A percentile compares a stretch with the other conserved stretches of the same genome.
Evolutionary conservation across 2,113 vertebrate genomes (phyloP).

Genomic region (Vireo altiloquus): DNA sequence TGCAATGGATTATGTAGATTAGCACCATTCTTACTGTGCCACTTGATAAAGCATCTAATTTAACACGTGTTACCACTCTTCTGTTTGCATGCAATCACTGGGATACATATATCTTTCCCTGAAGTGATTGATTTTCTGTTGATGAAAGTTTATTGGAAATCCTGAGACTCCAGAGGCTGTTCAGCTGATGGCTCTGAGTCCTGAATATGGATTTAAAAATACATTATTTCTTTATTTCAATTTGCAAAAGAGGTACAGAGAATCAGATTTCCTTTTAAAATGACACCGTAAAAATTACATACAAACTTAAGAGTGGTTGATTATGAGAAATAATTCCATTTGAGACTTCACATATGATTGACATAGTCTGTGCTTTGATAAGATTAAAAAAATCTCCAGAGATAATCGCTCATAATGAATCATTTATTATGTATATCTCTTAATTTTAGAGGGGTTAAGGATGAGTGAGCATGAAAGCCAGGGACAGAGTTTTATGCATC

Average conservation of each 20-base stretch:
- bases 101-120: not conserved
- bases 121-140: conserved; percentile 47
- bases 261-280: conserved; percentile 17
- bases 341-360: conserved; percentile 52
- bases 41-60: conserved; percentile 14
- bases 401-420: conserved; percentile 57
- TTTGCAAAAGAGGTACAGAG: conserved; percentile 1
- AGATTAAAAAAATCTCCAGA: conserved; percentile 56
- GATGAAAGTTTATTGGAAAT: conserved; percentile 49
- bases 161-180: not conserved
- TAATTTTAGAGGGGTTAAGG: conserved; percentile 60
- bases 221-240: not conserved
- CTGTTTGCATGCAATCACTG: not conserved
- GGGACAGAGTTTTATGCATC: conserved; percentile 34
- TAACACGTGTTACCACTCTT: not conserved
- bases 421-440: conserved; percentile 62
- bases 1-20: not conserved
- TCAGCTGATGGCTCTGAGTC: not conserved
- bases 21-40: not conserved
- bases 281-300: conserved; percentile 22
- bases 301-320: conserved; percentile 28
- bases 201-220: conserved; percentile 12
- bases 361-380: conserved; percentile 53
- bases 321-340: conserved; percentile 32
- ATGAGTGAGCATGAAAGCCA: conserved; percentile 62